Base-by-base conservation (phyloP, 2,888 invertebrate species). In the Epirrhoe tristata region DNA sequence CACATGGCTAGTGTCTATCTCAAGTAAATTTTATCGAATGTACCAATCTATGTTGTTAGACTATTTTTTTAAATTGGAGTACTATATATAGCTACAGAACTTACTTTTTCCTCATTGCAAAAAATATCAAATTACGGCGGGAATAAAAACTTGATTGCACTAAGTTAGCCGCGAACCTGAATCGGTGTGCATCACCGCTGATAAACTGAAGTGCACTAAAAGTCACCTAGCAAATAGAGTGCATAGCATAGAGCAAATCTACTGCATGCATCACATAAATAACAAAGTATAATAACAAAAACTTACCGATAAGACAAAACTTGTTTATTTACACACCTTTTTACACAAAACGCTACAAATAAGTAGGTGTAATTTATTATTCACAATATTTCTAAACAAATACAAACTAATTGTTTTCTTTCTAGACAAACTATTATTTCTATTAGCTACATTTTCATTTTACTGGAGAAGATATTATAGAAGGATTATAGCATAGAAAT, bases 81-180 rank as follows among this genome's bases (percentile, higher is more conserved):
- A 14, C 16, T 4, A 6, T 46, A 14, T 10, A 48, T 48, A 14
- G 48, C 48, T 48, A 48, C 3, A 50, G 17, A 24, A 64, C 61
- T 58, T 50, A 66, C 66, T 54, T 61, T 66, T 53, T 58, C 58
- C 53, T 54, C 53, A 62, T 62, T 14, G 50, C 34, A 53, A 48
- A 48, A 54, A 43, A 34, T 34, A 34, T 39, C 10, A 43, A 12
- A 43, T 36, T 3, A 12, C 4, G 3, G 39, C 39, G 39, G 39
- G 12, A 43, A 4, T 43, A 43, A 43, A 43, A 43, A 43, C 39
- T 12, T 12, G 39, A 12, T 43, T 43, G 39, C 39, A 43, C 39
- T 43, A 43, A 43, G 39, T 12, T 43, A 43, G 0, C 39, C 12
- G 39, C 2, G 39, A 12, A 43, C 12, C 39, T 10, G 3, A 43